Conservation (phyloP, 2,797 vertebrate genomes). For the Falco biarmicus region DNA sequence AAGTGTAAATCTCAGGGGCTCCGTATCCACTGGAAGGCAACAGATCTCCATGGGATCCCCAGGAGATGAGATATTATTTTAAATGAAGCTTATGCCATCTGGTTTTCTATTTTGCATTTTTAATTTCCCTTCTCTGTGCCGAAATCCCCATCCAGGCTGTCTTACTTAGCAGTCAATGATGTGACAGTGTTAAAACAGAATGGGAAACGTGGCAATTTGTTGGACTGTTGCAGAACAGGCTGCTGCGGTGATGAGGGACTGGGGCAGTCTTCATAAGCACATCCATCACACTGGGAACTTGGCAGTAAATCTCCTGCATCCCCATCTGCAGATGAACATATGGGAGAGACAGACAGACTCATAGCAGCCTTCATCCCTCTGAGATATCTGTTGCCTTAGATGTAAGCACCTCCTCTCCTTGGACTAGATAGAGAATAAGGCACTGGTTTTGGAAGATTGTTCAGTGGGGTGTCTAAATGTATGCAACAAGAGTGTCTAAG, state of each 20-base stretch:
- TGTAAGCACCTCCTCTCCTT: background rate
- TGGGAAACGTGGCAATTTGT: background rate
- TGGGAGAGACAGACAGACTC: background rate
- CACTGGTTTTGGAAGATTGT: background rate
- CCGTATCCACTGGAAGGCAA: background rate
- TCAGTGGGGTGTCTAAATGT: background rate
- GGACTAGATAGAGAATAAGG: background rate
- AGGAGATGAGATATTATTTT: background rate
- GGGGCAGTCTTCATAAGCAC: background rate
- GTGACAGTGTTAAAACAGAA: background rate
- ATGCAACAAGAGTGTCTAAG: background rate
- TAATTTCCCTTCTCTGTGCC: background rate
- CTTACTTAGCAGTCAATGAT: background rate
- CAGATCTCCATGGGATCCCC: background rate
- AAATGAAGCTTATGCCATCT: conserved; percentile 56
- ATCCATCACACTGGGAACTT: background rate
- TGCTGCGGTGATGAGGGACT: background rate
- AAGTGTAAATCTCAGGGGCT: conserved; percentile 10
- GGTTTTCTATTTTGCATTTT: conserved; percentile 36
- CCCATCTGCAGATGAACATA: background rate
- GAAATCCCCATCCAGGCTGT: background rate
- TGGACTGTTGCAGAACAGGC: background rate
- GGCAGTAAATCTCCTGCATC: background rate
- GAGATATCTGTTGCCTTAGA: background rate
- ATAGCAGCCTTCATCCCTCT: background rate